Evolutionary conservation across 2,797 vertebrate genomes (phyloP), one percentile per base, ranked within the genome.

Genomic region (Passerculus sandwichensis): DNA sequence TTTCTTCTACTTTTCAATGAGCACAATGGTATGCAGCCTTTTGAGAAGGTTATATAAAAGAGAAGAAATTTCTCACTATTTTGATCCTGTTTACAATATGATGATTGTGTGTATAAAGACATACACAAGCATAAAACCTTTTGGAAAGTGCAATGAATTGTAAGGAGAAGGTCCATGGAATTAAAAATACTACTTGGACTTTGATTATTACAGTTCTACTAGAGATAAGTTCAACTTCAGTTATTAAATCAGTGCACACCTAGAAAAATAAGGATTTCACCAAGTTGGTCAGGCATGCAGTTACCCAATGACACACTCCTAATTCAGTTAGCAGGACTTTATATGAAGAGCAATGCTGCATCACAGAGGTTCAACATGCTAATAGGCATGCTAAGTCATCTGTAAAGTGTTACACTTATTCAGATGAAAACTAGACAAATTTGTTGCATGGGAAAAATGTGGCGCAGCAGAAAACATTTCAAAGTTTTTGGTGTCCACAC

Each of bases 311-410:
- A 7, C 15, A 53, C 15, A 34, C 11, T 71, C 23, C 10, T 61
- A 23, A 56, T 34, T 62, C 60, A 47, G 42, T 72, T 60, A 13
- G 12, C 15, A 89, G 50, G 15, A 75, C 32, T 60, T 75, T 26
- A 57, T 6, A 15, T 15, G 29, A 85, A 47, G 16, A 21, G 21
- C 17, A 82, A 15, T 0, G 0, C 10, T 74, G 15, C 29, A 82
- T 84, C 22, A 20, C 2, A 45, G 42, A 34, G 10, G 36, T 86
- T 47, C 2, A 3, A 13, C 19, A 19, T 34, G 6, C 1, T 51
- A 64, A 86, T 47, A 60, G 19, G 71, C 45, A 29, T 7, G 21
- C 21, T 30, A 38, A 36, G 38, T 85, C 8, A 66, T 21, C 17
- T 50, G 26, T 20, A 22, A 75, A 45, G 5, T 36, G 4, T 30